A percentile compares a stretch with the other conserved stretches of the same genome.
phyloP scores from a whole-genome alignment of 1,140 invertebrate species.

The Chironomus tepperi region DNA sequence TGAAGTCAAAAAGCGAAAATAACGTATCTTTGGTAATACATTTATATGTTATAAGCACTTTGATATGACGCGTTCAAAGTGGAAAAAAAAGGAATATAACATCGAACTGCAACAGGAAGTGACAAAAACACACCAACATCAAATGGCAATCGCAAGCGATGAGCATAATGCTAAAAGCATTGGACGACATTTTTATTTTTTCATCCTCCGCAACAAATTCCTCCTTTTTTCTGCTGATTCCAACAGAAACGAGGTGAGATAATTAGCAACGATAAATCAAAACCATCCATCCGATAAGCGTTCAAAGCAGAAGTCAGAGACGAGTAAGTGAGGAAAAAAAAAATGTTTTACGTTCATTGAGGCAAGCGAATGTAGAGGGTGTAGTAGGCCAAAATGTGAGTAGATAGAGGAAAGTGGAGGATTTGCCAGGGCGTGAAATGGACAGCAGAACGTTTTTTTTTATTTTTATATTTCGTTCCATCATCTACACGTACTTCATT shows the following conservation, averaged over 20 bases:
- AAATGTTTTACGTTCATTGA: conserved; percentile 1
- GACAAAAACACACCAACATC: neutral
- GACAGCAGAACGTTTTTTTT: neutral
- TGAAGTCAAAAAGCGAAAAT: neutral
- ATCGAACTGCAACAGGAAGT: neutral
- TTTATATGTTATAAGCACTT: neutral
- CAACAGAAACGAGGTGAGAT: neutral
- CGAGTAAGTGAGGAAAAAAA: neutral
- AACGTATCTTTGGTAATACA: conserved; percentile 2
- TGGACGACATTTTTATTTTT: neutral
- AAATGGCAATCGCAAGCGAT: neutral
- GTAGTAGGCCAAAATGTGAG: too few relatives aligned
- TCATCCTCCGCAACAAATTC: neutral
- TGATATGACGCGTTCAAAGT: too few relatives aligned
- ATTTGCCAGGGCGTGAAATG: neutral
- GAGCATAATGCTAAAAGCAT: neutral
- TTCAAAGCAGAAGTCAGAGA: neutral
- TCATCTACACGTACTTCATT: conserved; percentile 2
- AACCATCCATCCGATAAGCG: conserved; percentile 11
- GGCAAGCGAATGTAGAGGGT: neutral
- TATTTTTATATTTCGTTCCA: neutral
- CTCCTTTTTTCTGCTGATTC: neutral
- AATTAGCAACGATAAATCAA: conserved; percentile 8
- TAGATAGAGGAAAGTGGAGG: neutral
- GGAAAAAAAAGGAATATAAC: too few relatives aligned